phyloP scores from a whole-genome alignment of 2,797 vertebrate genomes.

The Salarias fasciatus region DNA sequence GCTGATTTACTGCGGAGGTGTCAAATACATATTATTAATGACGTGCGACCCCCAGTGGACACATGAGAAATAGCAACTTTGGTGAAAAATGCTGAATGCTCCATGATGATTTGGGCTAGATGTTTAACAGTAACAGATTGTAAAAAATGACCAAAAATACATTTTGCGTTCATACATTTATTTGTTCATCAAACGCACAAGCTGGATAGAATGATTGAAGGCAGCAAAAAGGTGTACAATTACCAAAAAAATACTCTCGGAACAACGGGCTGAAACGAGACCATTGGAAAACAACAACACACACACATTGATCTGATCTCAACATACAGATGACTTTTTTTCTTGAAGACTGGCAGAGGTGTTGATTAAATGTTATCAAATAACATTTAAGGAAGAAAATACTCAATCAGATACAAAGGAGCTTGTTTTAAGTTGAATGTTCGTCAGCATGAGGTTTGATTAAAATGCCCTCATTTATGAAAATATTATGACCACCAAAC shows the following conservation, averaged over 20 bases:
- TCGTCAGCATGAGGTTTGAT: not conserved
- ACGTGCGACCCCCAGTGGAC: too few species aligned
- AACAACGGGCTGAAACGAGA: not conserved
- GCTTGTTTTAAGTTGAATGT: not conserved
- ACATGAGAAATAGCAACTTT: too few species aligned
- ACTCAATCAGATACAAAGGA: not conserved
- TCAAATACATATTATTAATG: too few species aligned
- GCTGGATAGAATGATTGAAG: slow-evolving; percentile 40
- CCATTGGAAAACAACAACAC: slow-evolving; percentile 7
- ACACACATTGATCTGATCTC: not conserved
- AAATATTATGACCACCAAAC: too few species aligned
- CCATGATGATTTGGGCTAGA: too few species aligned
- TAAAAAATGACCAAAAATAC: not conserved
- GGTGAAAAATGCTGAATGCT: too few species aligned
- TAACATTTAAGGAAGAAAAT: not conserved
- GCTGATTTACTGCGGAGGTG: not conserved
- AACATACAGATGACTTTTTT: slow-evolving; percentile 1
- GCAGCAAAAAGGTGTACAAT: slow-evolving; percentile 15
- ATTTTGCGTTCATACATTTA: slow-evolving; percentile 40
- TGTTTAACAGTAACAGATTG: too few species aligned
- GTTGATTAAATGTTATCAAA: slow-evolving; percentile 7
- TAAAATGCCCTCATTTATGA: not conserved
- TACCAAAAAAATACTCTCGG: slow-evolving; percentile 13
- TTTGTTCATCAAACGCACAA: slow-evolving; percentile 53
- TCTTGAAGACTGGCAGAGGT: not conserved